Evolutionary conservation across 2,888 invertebrate species (phyloP).

Genomic region (Trissonchulus sp.): DNA sequence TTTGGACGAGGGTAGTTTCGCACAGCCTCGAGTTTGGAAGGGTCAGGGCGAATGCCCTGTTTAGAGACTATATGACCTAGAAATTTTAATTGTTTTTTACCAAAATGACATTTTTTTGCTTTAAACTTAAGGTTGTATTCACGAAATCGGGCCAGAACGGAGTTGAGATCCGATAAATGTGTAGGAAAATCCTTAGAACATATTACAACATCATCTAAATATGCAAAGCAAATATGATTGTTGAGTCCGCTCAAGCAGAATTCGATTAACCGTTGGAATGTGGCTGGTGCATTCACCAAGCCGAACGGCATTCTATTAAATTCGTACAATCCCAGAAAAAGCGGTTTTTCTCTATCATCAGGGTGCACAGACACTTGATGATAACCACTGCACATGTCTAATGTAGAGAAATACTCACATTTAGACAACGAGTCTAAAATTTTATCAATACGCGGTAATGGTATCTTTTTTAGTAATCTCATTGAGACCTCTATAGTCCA

Average conservation of each 20-base stretch:
- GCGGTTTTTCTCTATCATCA: too few relatives aligned
- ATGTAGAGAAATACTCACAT: too few relatives aligned
- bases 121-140: not conserved
- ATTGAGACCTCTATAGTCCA: conserved; percentile 40
- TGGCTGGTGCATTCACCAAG: too few relatives aligned
- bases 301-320: too few relatives aligned
- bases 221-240: not conserved
- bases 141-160: too few relatives aligned
- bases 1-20: not conserved
- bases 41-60: not conserved
- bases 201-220: not conserved
- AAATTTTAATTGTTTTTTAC: not conserved
- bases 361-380: too few relatives aligned
- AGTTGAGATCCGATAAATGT: too few relatives aligned
- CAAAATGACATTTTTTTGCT: not conserved
- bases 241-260: not conserved
- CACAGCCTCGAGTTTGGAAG: not conserved
- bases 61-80: not conserved
- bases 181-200: not conserved
- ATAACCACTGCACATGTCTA: too few relatives aligned
- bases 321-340: too few relatives aligned
- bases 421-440: too few relatives aligned
- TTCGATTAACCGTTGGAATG: not conserved
- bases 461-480: conserved; percentile 33
- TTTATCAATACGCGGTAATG: conserved; percentile 33